These are phyloP conservation scores for Junco hyemalis DNA, from an alignment of 2,113 vertebrate species.

Conservation along the genomic window DNA sequence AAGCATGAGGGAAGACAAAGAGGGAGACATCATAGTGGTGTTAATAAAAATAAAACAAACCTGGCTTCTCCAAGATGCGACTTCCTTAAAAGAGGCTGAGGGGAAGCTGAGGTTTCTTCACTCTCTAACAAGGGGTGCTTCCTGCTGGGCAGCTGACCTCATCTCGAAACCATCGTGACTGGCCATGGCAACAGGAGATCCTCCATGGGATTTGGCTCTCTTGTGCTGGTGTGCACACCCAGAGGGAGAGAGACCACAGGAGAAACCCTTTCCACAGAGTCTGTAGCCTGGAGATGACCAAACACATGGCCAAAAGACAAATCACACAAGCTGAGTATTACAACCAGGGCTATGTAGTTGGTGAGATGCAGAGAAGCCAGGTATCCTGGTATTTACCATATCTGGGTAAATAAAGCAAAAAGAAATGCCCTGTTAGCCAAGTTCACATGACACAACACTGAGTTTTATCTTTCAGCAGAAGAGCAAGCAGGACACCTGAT, in stretches of 20 bases:
- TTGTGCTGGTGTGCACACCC: not conserved
- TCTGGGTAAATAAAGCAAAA: not conserved
- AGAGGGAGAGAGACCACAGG: not conserved
- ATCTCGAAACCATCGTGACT: not conserved
- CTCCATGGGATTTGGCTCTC: not conserved
- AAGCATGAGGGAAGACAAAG: not conserved
- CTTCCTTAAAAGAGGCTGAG: not conserved
- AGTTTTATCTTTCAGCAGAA: not conserved
- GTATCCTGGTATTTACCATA: not conserved
- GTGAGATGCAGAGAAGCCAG: not conserved
- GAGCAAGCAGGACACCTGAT: not conserved
- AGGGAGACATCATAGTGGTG: not conserved
- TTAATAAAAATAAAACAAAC: not conserved
- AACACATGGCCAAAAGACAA: not conserved
- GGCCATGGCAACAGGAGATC: accelerated
- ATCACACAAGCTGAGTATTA: not conserved
- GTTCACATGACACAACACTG: not conserved
- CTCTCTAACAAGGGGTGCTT: not conserved
- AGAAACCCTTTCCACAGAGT: not conserved
- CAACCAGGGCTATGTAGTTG: accelerated
- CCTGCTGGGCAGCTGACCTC: not conserved
- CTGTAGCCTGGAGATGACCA: not conserved
- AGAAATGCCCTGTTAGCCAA: not conserved
- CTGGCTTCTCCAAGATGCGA: not conserved
- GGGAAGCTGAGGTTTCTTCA: not conserved